Evolutionary conservation across 2,888 invertebrate genomes (phyloP).

Genomic region (Dendrolimus houi): DNA sequence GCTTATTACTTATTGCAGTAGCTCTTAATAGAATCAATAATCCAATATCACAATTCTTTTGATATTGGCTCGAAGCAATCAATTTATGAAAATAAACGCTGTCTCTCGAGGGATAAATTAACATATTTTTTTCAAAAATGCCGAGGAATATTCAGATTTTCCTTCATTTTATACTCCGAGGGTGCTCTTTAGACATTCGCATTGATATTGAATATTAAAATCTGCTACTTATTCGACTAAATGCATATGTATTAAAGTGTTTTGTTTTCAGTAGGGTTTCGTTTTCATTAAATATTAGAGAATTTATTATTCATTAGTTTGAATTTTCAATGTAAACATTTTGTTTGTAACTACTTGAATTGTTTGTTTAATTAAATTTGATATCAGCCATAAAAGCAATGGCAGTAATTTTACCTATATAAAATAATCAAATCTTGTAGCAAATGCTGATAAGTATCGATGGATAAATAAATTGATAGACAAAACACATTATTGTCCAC

Average conservation of each 20-base stretch:
- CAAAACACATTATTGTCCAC: too few relatives aligned
- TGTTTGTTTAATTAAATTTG: too few relatives aligned
- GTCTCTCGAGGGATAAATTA: conserved; percentile 54
- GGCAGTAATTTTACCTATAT: too few relatives aligned
- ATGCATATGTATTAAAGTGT: conserved; percentile 1
- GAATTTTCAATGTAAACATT: too few relatives aligned
- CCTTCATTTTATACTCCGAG: conserved; percentile 57
- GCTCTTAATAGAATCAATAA: conserved; percentile 34
- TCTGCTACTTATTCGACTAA: neutral
- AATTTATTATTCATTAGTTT: too few relatives aligned
- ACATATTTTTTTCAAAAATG: conserved; percentile 58
- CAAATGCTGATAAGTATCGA: too few relatives aligned
- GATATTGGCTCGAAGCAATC: conserved; percentile 56
- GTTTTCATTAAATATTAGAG: too few relatives aligned
- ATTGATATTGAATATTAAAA: neutral
- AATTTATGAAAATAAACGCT: conserved; percentile 63
- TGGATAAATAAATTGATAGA: too few relatives aligned
- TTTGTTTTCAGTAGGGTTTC: neutral
- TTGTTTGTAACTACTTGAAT: too few relatives aligned
- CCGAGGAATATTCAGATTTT: conserved; percentile 64
- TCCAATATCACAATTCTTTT: conserved; percentile 50
- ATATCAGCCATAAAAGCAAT: too few relatives aligned
- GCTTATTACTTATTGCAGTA: conserved; percentile 1
- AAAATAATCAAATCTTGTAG: too few relatives aligned
- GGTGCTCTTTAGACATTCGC: conserved; percentile 28